Percentiles rank a stretch among this genome's conserved stretches.
Evolutionary conservation across 2,113 vertebrate genomes (phyloP).

Genomic region (Mastomys natalensis): DNA sequence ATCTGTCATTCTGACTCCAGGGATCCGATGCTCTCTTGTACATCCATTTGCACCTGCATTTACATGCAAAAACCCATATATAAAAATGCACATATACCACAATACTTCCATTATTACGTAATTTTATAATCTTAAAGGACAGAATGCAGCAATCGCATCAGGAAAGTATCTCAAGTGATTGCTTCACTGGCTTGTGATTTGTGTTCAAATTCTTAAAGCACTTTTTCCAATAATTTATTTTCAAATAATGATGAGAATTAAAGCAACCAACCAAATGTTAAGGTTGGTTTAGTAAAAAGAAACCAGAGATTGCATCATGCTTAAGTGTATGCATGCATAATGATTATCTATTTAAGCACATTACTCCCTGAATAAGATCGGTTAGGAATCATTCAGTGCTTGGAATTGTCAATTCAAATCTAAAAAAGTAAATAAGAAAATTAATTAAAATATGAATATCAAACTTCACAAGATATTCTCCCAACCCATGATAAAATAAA

Average conservation of each 20-base stretch:
- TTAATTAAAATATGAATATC: neutral
- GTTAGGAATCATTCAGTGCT: neutral
- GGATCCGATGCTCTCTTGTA: neutral
- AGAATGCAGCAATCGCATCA: neutral
- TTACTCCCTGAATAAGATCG: neutral
- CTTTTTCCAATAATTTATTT: neutral
- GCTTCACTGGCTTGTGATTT: neutral
- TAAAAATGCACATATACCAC: neutral
- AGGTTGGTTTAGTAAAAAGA: neutral
- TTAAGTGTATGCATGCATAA: neutral
- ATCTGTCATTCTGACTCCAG: neutral
- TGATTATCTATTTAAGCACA: neutral
- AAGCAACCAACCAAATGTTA: conserved; percentile 11
- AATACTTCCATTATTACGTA: neutral
- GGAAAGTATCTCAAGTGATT: neutral
- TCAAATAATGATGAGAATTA: neutral
- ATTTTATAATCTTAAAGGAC: neutral
- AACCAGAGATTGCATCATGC: neutral
- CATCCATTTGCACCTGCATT: neutral
- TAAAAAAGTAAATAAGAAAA: neutral
- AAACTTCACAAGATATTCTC: neutral
- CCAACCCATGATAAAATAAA: neutral
- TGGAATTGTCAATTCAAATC: neutral
- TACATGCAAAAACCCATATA: neutral
- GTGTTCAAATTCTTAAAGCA: neutral